Conservation (phyloP, 2,113 vertebrate species). For the Callionymus lyra region DNA sequence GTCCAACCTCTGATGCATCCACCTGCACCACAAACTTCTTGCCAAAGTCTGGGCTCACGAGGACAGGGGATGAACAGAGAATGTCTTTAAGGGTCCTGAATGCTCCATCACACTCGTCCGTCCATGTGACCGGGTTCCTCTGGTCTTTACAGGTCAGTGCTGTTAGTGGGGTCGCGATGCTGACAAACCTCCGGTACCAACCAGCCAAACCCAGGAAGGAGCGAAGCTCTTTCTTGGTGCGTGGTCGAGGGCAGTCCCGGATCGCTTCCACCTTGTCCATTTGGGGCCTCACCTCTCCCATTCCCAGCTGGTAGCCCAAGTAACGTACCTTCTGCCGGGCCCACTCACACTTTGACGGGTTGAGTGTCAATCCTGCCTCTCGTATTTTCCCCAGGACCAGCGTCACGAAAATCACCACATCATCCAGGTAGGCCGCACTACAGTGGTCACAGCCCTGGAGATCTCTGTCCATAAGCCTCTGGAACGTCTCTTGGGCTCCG, state of each 20-base stretch:
- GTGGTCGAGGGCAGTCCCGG: neutral
- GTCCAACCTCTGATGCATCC: neutral
- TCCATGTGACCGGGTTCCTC: neutral
- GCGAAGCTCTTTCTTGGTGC: neutral
- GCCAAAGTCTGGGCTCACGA: neutral
- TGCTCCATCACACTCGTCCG: neutral
- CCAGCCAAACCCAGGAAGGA: too few relatives aligned
- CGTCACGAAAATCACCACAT: neutral
- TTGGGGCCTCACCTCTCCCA: neutral
- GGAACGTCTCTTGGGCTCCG: neutral
- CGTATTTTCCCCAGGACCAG: neutral
- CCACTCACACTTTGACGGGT: conserved; percentile 1
- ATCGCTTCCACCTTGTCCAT: neutral
- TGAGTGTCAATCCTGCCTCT: neutral
- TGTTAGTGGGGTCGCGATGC: neutral
- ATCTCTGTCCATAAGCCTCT: neutral
- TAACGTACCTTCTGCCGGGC: neutral
- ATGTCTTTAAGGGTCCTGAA: neutral
- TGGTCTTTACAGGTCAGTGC: neutral
- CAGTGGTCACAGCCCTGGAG: neutral
- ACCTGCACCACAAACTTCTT: neutral
- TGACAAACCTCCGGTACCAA: too few relatives aligned
- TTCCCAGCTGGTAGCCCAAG: conserved; percentile 2
- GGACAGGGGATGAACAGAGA: neutral
- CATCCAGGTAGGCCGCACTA: neutral